Evolutionary conservation across 2,113 vertebrate genomes (phyloP), one percentile per base, ranked within the genome.

Genomic region (Chiloscyllium plagiosum): DNA sequence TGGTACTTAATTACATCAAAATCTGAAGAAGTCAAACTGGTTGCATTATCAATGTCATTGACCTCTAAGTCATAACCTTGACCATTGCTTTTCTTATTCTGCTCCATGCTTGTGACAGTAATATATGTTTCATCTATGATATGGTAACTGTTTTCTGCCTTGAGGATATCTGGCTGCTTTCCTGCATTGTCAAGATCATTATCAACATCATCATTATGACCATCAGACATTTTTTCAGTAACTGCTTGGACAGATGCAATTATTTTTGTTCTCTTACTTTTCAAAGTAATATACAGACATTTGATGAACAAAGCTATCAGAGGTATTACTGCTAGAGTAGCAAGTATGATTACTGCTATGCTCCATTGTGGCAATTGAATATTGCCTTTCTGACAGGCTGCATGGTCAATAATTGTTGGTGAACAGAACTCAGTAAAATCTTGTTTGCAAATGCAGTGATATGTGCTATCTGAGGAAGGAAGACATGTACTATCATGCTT

Each of bases 31-130:
- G 96, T 96, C 24, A 95, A 95, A 96, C 97, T 97, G 13, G 96
- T 97, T 65, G 97, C 96, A 96, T 97, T 97, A 90, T 97, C 96
- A 17, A 97, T 96, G 96, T 98, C 97, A 89, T 97, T 97, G 96
- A 97, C 97, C 50, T 97, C 97, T 65, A 97, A 96, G 68, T 97
- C 97, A 96, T 96, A 97, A 37, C 96, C 95, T 47, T 65, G 83
- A 92, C 66, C 33, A 94, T 52, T 95, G 95, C 96, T 96, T 85
- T 89, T 85, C 29, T 56, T 93, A 56, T 95, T 95, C 47, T 76
- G 96, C 92, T 96, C 33, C 83, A 95, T 90, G 70, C 33, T 76
- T 86, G n/a, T 83, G 95, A 93, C 96, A 96, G 96, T 90, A n/a
- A 61, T 42, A 69, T 20, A 52, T 2, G 61, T 93, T 68, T 96